A percentile compares a stretch with the other conserved stretches of the same genome.
Evolutionary conservation across 2,113 vertebrate species (phyloP).

Genomic region (Lanius collurio): DNA sequence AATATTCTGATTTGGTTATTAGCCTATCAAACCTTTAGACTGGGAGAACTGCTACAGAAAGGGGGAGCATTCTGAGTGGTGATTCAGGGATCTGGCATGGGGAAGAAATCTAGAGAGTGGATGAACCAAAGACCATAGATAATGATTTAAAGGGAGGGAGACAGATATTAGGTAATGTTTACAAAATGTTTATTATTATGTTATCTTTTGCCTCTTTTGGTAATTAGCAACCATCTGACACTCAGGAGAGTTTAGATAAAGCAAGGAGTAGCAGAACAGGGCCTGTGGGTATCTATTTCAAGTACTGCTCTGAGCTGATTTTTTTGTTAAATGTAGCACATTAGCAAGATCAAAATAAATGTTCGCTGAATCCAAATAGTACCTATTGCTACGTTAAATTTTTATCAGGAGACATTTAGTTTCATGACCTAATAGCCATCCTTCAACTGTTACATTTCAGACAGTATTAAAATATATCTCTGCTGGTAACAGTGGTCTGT

Average conservation of each 20-base stretch:
- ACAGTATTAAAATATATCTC: background rate
- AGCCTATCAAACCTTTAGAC: background rate
- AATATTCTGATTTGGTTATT: background rate
- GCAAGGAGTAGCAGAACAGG: background rate
- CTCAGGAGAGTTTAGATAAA: background rate
- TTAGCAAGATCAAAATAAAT: background rate
- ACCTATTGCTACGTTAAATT: background rate
- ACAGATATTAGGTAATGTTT: background rate
- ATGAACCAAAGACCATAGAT: background rate
- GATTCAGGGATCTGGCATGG: background rate
- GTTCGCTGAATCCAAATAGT: background rate
- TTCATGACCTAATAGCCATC: background rate
- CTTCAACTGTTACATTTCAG: background rate
- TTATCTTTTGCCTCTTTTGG: background rate
- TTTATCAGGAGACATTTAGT: background rate
- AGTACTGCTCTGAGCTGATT: accelerated
- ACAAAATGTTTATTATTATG: background rate
- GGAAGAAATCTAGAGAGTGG: background rate
- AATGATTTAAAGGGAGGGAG: background rate
- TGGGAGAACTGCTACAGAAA: background rate
- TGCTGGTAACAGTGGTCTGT: background rate
- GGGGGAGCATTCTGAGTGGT: background rate
- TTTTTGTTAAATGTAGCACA: background rate
- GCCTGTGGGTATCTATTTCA: background rate
- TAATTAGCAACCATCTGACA: background rate